Conservation (phyloP, 92 coral and sea anemone species). For the Zoanthus sansibaricus region DNA sequence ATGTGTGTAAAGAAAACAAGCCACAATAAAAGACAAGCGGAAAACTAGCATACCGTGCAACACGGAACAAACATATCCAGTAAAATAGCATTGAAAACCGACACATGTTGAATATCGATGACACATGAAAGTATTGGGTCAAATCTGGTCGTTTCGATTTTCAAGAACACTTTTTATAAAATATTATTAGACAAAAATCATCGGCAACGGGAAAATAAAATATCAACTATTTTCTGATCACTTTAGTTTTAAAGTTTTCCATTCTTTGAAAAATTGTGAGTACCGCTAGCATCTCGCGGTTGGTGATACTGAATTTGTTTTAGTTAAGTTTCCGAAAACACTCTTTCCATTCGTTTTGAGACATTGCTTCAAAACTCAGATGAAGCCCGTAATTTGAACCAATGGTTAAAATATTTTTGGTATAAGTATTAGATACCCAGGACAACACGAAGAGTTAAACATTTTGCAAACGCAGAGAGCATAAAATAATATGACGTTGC, state of each 20-base stretch:
- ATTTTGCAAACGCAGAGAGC: constrained; percentile 7
- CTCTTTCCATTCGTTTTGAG: background rate
- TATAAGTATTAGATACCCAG: background rate
- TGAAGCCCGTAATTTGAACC: background rate
- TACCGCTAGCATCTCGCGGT: no score
- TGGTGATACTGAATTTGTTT: background rate
- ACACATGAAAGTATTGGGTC: no score
- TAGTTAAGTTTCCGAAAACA: background rate
- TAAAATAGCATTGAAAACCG: no score
- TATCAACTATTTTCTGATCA: background rate
- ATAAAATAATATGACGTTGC: background rate
- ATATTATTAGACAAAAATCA: background rate
- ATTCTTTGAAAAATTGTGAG: no score
- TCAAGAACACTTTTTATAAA: no score
- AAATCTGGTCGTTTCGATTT: no score
- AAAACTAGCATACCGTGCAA: no score
- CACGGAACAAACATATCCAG: no score
- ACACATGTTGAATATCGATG: no score
- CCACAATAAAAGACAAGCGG: no score
- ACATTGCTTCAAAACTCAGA: background rate
- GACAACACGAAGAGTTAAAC: background rate
- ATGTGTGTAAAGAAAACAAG: no score
- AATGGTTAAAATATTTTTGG: background rate
- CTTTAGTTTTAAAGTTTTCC: background rate
- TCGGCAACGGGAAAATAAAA: background rate